These are phyloP conservation scores for Hanleya hanleyi DNA, from an alignment of 2,888 invertebrate genomes.

Conservation along the genomic window DNA sequence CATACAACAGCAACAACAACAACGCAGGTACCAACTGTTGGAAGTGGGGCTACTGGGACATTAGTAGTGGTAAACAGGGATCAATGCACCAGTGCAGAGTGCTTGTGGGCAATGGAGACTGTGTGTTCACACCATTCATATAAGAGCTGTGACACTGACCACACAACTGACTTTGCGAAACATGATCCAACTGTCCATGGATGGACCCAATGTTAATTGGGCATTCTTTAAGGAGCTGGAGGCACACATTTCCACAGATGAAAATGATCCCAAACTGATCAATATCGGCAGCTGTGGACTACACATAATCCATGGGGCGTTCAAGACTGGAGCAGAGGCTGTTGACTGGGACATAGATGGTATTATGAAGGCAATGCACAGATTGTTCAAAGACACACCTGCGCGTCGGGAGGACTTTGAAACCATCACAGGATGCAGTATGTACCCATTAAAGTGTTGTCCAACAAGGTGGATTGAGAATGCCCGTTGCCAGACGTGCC, in stretches of 20 bases:
- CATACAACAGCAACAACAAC: no score
- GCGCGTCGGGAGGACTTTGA: background rate
- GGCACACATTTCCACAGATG: no score
- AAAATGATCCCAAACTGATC: background rate
- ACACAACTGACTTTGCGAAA: no score
- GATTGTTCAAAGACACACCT: background rate
- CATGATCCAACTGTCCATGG: constrained; percentile 33
- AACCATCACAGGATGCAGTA: background rate
- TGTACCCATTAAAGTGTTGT: background rate
- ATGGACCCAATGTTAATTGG: constrained; percentile 39
- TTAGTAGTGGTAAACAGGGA: no score
- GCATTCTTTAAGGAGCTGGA: constrained; percentile 19
- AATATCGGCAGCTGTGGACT: background rate
- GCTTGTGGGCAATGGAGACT: no score
- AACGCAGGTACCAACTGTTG: no score
- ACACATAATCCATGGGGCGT: background rate
- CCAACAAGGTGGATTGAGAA: background rate
- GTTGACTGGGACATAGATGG: background rate
- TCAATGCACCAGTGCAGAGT: no score
- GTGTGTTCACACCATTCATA: no score
- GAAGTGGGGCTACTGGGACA: no score
- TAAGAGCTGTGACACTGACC: no score
- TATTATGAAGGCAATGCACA: background rate
- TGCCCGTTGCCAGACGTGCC: background rate
- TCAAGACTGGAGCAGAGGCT: background rate